Base-by-base conservation (phyloP, 2,888 invertebrate genomes). In the Patella caerulea region DNA sequence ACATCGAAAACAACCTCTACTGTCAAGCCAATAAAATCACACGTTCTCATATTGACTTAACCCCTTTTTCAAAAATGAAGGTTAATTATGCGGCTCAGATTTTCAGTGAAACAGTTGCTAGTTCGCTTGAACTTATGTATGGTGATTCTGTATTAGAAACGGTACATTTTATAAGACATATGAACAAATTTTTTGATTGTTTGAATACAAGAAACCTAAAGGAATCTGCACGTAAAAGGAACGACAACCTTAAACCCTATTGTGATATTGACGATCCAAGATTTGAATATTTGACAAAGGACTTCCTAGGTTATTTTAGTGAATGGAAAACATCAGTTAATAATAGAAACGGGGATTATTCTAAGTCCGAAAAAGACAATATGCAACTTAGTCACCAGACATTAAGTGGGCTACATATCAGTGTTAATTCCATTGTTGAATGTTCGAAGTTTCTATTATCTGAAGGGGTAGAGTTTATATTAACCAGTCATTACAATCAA, bases 341-440 rank as follows among this genome's bases (percentile, higher is more conserved):
- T 11, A 15, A 71, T 15, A 11, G 75, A 15, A 14, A n/a, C n/a
- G 75, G 71, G 17, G 19, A 59, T 24, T 75, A 53, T 45, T 71
- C n/a, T 45, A 29, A 45, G n/a, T 7, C 54, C 3, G 55, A 75
- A 7, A 71, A n/a, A 24, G 19, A 55, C 5, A 75, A 75, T 11
- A 75, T 75, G 75, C 72, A 71, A 56, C n/a, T 75, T 4, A 75
- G 71, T 9, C 75, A 75, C n/a, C 75, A 75, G 65, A 76, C 76
- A 12, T 45, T 59, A 29, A 74, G 34, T 65, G 65, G 65, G 17
- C 45, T 76, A 69, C 19, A n/a, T 14, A 76, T 72, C 69, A 76
- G 69, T 17, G 5, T 76, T 5, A 56, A 54, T 11, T n/a, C 76
- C 17, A 72, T 76, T 34, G 9, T 17, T 15, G 76, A 72, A 34